Evolutionary conservation across 2,797 vertebrate genomes (phyloP), one percentile per base, ranked within the genome.

Genomic region (Clarias laeviceps): DNA sequence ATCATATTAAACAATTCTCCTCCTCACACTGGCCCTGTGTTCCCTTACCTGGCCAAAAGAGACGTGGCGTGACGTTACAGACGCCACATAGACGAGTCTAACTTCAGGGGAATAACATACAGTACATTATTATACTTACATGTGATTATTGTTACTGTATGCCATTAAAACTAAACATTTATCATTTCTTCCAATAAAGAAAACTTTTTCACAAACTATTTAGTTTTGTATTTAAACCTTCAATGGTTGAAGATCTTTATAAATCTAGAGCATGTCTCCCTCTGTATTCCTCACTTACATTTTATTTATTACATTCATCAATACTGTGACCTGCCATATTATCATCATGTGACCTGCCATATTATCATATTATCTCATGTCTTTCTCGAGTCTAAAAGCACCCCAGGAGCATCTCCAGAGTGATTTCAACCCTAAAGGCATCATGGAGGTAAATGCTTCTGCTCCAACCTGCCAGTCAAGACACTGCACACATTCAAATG

Each of bases 1-100:
- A 82, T 74, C 82, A 79, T 70, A 20, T 54, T 83, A 77, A 82
- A 79, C 85, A 57, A 87, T 50, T 80, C 65, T 64, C 57, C 61
- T 64, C 83, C 65, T 92, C 91, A 91, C 90, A 88, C 79, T 89
- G 85, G 86, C 87, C 34, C 45, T 37, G 61, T 80, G 24, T 83
- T n/a, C 40, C 24, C 24, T 27, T 73, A 27, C 24, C 50, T 9
- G 7, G 14, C n/a, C n/a, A 0, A 20, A 32, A 9, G 50, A 56
- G 72, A 29, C 24, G 7, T 29, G 50, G n/a, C 17, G 8, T 76
- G 72, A 29, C 17, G 45, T 74, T 45, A 24, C 22, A 72, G 34
- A 37, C 22, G 22, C 45, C 45, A 3, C 12, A 12, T 50, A n/a
- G 69, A 72, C 69, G 5, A n/a, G 34, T 72, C 68, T 37, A 22